Conservation (phyloP, 2,888 invertebrate genomes). For the Polylopha cassiicola region DNA sequence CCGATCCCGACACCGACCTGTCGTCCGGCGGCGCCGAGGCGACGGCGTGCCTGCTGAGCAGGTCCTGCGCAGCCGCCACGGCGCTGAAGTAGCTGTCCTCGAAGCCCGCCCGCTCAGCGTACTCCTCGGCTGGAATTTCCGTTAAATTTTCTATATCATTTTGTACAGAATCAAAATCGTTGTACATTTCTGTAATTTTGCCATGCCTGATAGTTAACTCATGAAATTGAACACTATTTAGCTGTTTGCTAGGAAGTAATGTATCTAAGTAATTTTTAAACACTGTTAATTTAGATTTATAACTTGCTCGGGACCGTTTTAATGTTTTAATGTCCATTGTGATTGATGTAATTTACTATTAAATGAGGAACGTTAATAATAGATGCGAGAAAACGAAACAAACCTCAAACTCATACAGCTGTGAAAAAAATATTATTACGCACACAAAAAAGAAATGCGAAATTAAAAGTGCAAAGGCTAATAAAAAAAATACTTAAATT, state of each 20-base stretch:
- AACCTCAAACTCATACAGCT: not conserved
- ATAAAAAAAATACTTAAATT: not conserved
- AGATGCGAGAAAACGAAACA: not conserved
- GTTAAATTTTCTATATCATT: constrained; percentile 6
- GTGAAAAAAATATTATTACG: not conserved
- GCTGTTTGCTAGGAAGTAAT: not conserved
- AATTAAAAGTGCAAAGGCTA: not conserved
- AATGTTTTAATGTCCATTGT: not conserved
- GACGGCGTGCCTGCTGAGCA: constrained; percentile 5
- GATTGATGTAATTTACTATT: not conserved
- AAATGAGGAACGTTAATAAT: not conserved
- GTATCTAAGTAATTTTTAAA: not conserved
- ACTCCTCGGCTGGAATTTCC: constrained; percentile 8
- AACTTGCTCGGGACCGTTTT: not conserved
- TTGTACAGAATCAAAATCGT: constrained; percentile 3
- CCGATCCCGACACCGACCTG: not conserved
- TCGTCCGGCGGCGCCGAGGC: not conserved
- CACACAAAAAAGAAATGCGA: not conserved
- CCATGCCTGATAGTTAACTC: not conserved
- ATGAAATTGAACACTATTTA: not conserved
- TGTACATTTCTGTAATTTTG: not conserved
- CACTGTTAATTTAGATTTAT: not conserved
- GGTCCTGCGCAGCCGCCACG: constrained; percentile 1
- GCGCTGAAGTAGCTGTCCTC: constrained; percentile 7
- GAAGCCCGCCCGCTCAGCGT: constrained; percentile 5